A percentile compares a stretch with the other conserved stretches of the same genome.
Evolutionary conservation across 2,888 invertebrate species (phyloP).

Genomic region (Melipona bicolor): DNA sequence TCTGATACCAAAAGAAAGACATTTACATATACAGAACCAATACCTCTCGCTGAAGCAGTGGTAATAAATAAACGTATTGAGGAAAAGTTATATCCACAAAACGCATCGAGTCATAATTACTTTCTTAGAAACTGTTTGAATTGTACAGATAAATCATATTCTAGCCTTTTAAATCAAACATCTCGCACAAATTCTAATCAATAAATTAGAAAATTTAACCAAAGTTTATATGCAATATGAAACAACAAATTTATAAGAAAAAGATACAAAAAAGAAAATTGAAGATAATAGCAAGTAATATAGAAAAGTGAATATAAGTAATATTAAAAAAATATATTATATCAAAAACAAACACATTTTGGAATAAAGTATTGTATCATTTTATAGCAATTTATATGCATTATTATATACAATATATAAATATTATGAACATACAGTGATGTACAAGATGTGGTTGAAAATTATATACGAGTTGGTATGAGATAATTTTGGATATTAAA

Average conservation of each 20-base stretch:
- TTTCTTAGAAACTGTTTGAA: conserved; percentile 64
- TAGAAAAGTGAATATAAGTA: conserved; percentile 8
- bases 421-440: not conserved
- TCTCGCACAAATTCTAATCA: conserved; percentile 33
- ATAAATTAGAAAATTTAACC: not conserved
- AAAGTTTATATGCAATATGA: conserved; percentile 12
- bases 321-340: conserved; percentile 15
- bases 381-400: not conserved
- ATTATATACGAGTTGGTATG: not conserved
- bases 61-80: conserved; percentile 81
- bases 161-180: conserved; percentile 21
- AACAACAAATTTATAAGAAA: conserved; percentile 13
- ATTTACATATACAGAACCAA: conserved; percentile 79
- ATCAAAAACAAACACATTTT: not conserved
- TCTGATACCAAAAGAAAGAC: conserved; percentile 73
- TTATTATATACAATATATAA: not conserved
- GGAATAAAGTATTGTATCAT: not conserved
- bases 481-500: not conserved
- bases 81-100: conserved; percentile 80
- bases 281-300: conserved; percentile 10
- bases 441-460: not conserved
- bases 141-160: conserved; percentile 52
- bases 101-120: conserved; percentile 73
- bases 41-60: conserved; percentile 79
- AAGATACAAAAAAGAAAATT: not conserved